phyloP scores from a whole-genome alignment of 2,888 invertebrate genomes.

The Corythucha ciliata region DNA sequence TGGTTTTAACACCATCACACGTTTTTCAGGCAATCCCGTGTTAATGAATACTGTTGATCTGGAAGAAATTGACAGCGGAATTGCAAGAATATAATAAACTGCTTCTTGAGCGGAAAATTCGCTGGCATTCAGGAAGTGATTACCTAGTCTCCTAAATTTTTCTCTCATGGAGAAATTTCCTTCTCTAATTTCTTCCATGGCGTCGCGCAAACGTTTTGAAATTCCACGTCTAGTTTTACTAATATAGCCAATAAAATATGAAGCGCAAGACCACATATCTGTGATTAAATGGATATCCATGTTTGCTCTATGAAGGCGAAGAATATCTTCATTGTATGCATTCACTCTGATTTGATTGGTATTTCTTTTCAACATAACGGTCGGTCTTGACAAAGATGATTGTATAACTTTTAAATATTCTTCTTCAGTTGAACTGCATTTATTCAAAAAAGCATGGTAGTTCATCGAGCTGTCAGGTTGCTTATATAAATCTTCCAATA shows the following conservation, averaged over 20 bases:
- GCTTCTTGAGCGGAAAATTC: conserved; percentile 36
- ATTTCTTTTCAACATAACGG: conserved; percentile 1
- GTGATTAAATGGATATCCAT: conserved; percentile 13
- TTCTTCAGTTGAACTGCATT: neutral
- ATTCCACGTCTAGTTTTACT: conserved; percentile 9
- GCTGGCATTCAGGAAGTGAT: conserved; percentile 32
- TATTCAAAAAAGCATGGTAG: neutral
- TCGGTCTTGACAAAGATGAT: neutral
- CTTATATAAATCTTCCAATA: neutral
- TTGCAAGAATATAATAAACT: conserved; percentile 29
- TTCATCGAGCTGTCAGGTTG: neutral
- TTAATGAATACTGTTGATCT: conserved; percentile 26
- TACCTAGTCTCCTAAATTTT: conserved; percentile 30
- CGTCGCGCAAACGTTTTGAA: conserved; percentile 3
- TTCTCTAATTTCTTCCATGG: conserved; percentile 16
- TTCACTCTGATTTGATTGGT: neutral
- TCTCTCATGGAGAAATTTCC: conserved; percentile 35
- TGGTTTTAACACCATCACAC: conserved; percentile 3
- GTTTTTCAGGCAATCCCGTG: conserved; percentile 4
- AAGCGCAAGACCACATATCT: neutral
- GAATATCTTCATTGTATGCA: conserved; percentile 1
- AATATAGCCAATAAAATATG: conserved; percentile 10
- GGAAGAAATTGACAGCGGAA: conserved; percentile 32
- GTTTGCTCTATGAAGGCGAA: neutral
- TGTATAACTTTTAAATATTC: neutral